phyloP scores from a whole-genome alignment of 2,113 vertebrate species.

The Egretta garzetta region DNA sequence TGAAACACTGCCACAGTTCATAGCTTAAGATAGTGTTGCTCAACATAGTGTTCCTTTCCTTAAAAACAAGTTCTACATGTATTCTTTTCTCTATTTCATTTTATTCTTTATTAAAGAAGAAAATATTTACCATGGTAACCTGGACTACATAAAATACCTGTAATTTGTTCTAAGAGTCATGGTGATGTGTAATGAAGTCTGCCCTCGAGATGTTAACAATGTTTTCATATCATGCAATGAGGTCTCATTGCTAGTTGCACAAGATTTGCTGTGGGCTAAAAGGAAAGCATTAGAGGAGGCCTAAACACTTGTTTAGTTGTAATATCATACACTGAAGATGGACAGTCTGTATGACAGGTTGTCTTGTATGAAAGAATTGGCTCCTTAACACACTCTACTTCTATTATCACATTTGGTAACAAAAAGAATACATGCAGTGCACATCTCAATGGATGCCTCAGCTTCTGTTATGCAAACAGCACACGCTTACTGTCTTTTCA shows the following conservation, averaged over 20 bases:
- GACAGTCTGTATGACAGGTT: conserved; percentile 2
- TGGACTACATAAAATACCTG: conserved; percentile 41
- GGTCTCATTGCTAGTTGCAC: background rate
- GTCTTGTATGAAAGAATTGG: background rate
- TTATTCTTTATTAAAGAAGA: conserved; percentile 37
- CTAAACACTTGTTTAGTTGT: background rate
- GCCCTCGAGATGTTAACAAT: background rate
- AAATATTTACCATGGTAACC: conserved; percentile 57
- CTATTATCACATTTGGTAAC: background rate
- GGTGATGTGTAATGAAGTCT: background rate
- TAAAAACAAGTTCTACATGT: background rate
- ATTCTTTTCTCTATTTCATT: conserved; percentile 3
- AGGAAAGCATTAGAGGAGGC: background rate
- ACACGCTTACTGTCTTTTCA: background rate
- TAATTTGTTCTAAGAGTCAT: conserved; percentile 53
- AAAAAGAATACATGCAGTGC: background rate
- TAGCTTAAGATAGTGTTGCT: background rate
- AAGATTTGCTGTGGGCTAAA: conserved; percentile 31
- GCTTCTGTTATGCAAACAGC: background rate
- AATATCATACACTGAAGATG: background rate
- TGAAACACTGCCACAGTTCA: background rate
- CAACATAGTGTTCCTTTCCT: background rate
- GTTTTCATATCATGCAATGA: background rate
- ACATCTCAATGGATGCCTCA: background rate
- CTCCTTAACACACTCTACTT: background rate